Evolutionary conservation across 2,113 vertebrate species (phyloP), one percentile per base, ranked within the genome.

Genomic region (Peromyscus californicus): DNA sequence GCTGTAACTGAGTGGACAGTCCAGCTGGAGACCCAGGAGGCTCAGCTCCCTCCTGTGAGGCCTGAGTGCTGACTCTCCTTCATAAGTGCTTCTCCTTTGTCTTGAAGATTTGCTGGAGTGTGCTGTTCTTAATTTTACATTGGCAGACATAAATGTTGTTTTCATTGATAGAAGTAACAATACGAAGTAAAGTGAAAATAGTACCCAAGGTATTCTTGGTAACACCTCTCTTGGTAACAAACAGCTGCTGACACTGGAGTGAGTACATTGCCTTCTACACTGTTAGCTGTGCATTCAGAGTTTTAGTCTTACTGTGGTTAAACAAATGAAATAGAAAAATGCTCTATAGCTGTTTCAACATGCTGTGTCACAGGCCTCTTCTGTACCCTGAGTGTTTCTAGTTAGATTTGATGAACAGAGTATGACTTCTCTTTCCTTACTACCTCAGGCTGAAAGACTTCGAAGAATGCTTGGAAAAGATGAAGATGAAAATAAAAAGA

Each of bases 391-490:
- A 24, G 13, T n/a, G 79, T 45, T 82, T 31, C 19, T 78, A 22
- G 21, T 4, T 78, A 7, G 0, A 3, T 4, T 0, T 2, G 0
- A 0, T 1, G 24, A 29, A 8, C 42, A 0, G 9, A 8, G 0
- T 6, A 0, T 10, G 10, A 11, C 63, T 8, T 7, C 61, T 13
- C 72, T 51, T n/a, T 90, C 87, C 45, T 85, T 92, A 80, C 51
- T 83, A 93, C 22, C 94, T 91, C 96, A 99, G 99, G 99, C 99
- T 3, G 99, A 99, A 76, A 98, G 99, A 48, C 98, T 99, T n/a
- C 99, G 98, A 86, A 99, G 99, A 90, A 99, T 99, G 99, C 98
- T 29, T 95, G 99, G 99, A 42, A 98, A 99, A 5, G 98, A 98
- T 17, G 98, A 97, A 0, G 97, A 94, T 4, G 97, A 87, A 0